phyloP scores from a whole-genome alignment of 2,888 invertebrate genomes.

The Charanyca ferruginea region DNA sequence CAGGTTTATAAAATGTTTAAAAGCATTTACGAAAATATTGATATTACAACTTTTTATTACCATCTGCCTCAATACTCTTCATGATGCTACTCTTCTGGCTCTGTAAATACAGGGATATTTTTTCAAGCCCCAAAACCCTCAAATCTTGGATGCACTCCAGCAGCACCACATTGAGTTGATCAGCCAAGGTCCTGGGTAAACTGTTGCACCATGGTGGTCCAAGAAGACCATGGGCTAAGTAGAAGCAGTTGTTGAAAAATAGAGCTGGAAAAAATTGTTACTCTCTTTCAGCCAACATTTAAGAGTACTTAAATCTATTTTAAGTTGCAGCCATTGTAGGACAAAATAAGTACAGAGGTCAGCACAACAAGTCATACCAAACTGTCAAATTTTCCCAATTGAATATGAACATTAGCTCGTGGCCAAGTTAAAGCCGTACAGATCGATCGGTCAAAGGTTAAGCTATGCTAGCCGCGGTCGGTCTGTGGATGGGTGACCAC shows the following conservation, averaged over 20 bases:
- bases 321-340: no score
- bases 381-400: no score
- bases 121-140: conserved; percentile 84
- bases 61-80: conserved; percentile 79
- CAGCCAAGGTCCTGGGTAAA: conserved; percentile 76
- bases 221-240: conserved; percentile 86
- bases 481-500: no score
- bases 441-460: no score
- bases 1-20: no score
- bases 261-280: conserved; percentile 77
- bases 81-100: conserved; percentile 81
- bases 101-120: conserved; percentile 85
- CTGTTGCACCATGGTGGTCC: conserved; percentile 87
- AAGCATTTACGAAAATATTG: no score
- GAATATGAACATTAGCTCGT: no score
- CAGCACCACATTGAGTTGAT: conserved; percentile 76
- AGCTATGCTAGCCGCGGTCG: no score
- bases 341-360: no score
- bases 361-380: no score
- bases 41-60: conserved; percentile 63
- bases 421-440: no score
- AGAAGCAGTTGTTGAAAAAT: conserved; percentile 90
- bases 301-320: no score
- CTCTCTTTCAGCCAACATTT: not conserved
- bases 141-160: conserved; percentile 86